Conservation (phyloP, 2,113 vertebrate species). For the Columba livia region DNA sequence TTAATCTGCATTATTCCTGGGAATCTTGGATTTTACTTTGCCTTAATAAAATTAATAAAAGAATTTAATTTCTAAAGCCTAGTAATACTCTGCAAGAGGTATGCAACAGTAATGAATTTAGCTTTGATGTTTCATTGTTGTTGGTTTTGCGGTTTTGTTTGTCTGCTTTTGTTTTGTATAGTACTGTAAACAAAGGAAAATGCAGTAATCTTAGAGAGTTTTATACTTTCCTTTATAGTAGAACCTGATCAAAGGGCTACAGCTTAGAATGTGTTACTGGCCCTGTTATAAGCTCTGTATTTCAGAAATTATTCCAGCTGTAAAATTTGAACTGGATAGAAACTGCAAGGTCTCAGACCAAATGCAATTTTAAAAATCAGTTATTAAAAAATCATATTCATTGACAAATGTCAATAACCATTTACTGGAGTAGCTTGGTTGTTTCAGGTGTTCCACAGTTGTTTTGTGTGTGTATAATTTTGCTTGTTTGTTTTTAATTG, state of each 20-base stretch:
- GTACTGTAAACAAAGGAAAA: neutral
- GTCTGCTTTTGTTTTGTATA: neutral
- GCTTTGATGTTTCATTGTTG: neutral
- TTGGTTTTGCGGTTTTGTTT: neutral
- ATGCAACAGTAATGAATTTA: conserved; percentile 45
- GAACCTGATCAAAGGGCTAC: neutral
- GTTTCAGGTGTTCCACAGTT: neutral
- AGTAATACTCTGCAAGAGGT: conserved; percentile 61
- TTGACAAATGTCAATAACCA: neutral
- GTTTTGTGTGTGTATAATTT: neutral
- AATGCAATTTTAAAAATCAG: neutral
- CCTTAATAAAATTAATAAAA: conserved; percentile 78
- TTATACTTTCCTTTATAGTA: neutral
- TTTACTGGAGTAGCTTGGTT: neutral
- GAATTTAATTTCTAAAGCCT: conserved; percentile 67
- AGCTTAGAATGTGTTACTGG: neutral
- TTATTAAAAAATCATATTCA: neutral
- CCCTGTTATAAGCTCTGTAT: neutral
- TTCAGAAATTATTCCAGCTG: neutral
- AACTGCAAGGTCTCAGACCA: neutral
- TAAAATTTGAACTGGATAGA: neutral
- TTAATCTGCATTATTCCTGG: conserved; percentile 85
- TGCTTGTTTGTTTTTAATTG: neutral
- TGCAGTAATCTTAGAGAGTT: neutral
- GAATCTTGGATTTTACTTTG: conserved; percentile 65